Evolutionary conservation across 2,797 vertebrate genomes (phyloP).

Genomic region (Trachurus trachurus): DNA sequence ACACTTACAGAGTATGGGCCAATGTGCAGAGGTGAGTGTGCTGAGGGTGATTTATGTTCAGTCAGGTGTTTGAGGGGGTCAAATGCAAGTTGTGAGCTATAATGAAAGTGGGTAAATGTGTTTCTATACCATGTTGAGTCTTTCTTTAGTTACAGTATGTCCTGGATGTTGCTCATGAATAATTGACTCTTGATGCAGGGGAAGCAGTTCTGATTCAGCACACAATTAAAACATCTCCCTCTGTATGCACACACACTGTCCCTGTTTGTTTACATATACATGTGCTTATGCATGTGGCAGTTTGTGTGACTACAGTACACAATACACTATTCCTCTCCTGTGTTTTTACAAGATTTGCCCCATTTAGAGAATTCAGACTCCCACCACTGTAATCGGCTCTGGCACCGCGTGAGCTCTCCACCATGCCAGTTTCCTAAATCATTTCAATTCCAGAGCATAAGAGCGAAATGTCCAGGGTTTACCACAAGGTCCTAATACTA

Average conservation of each 20-base stretch:
- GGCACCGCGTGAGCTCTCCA: slow-evolving; percentile 46
- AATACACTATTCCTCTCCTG: slow-evolving; percentile 40
- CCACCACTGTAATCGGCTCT: slow-evolving; percentile 61
- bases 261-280: slow-evolving; percentile 51
- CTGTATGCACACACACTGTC: not conserved
- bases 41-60: slow-evolving; percentile 58
- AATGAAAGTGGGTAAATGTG: slow-evolving; percentile 44
- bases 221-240: slow-evolving; percentile 35
- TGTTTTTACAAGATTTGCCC: slow-evolving; percentile 61
- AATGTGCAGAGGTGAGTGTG: slow-evolving; percentile 60
- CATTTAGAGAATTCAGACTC: slow-evolving; percentile 68
- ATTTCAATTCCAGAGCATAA: slow-evolving; percentile 51
- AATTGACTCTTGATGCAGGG: slow-evolving; percentile 46
- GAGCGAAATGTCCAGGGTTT: slow-evolving; percentile 57
- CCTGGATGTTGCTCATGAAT: slow-evolving; percentile 49
- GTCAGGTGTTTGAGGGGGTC: slow-evolving; percentile 57
- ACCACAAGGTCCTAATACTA: slow-evolving; percentile 62
- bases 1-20: slow-evolving; percentile 67
- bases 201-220: slow-evolving; percentile 46
- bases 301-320: slow-evolving; percentile 35
- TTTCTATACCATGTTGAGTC: slow-evolving; percentile 20
- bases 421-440: slow-evolving; percentile 51
- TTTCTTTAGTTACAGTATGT: slow-evolving; percentile 38
- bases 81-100: slow-evolving; percentile 47
- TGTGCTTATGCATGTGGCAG: slow-evolving; percentile 24